Base-by-base conservation (phyloP, 1,140 invertebrate genomes). In the Caenorhabditis brenneri region DNA sequence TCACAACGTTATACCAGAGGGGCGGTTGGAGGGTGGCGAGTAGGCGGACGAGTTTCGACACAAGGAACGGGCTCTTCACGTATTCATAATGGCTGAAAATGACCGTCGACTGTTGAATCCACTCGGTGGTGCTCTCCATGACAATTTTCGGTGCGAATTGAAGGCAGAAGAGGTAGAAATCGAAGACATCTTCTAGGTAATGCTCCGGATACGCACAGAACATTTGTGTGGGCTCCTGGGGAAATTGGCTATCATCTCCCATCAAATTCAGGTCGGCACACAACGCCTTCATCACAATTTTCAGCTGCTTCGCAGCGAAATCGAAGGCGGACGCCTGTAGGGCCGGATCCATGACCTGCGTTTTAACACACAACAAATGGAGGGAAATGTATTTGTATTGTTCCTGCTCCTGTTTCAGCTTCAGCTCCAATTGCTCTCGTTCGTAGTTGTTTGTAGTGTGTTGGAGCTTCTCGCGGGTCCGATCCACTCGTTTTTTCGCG, bases 181-280 rank as follows among this genome's bases (percentile, higher is more conserved):
- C 96, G 22, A 96, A 96, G 83, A 98, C 95, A 91, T 98, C 96
- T 91, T 98, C 96, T 65, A 97, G 94, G 91, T 97, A 97, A 95
- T 96, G 97, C 92, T 98, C 96, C 22, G 97, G 97, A 87, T 96
- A 92, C 87, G 95, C 95, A 74, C 94, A 94, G 92, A 97, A 98
- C 86, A 94, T 92, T 89, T 93, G 93, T 31, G 95, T 93, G 69
- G 94, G 92, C 82, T 93, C 93, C 84, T 88, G 88, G 10, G 92
- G 92, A 1, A 94, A 91, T 69, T 81, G 46, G 93, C 93, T 83
- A 94, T 80, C 49, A 79, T 81, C 53, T 33, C 22, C 79, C 16
- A 79, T 60, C 29, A 58, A 69, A 84, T 81, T 39, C 12, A 81
- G 15, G 22, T 33, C 78, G 81, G 60, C 58, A 58, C 33, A 53